Evolutionary conservation across 1,140 invertebrate genomes (phyloP).

Genomic region (Euschistus heros): DNA sequence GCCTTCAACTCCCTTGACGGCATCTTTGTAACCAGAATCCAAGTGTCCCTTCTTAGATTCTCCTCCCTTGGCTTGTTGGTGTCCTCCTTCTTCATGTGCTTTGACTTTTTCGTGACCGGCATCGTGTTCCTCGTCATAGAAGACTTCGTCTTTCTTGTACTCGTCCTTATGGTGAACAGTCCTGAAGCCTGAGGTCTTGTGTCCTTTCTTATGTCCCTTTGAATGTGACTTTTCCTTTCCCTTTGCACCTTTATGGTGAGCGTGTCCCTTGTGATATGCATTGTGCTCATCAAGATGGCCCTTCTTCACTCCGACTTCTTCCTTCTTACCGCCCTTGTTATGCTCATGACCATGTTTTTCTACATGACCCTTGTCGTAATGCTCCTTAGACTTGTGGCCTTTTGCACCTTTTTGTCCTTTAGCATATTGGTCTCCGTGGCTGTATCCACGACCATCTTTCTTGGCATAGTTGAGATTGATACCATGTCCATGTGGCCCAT

Average conservation of each 20-base stretch:
- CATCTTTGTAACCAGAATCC: constrained; percentile 30
- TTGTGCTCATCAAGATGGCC: constrained; percentile 31
- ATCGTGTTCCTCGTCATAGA: constrained; percentile 53
- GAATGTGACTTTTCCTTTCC: constrained; percentile 27
- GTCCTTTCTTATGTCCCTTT: constrained; percentile 51
- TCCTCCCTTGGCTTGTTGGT: constrained; percentile 30
- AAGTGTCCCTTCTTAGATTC: constrained; percentile 29
- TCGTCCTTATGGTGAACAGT: constrained; percentile 54
- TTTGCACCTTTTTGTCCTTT: constrained; percentile 45
- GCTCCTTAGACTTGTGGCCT: constrained; percentile 43
- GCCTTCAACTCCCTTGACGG: constrained; percentile 23
- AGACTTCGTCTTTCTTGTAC: constrained; percentile 50
- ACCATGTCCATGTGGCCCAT: constrained; percentile 10
- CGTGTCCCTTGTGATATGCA: constrained; percentile 37
- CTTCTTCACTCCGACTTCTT: constrained; percentile 32
- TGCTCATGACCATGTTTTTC: constrained; percentile 31
- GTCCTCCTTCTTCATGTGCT: constrained; percentile 32
- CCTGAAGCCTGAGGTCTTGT: constrained; percentile 51
- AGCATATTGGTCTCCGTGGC: constrained; percentile 8
- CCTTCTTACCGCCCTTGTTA: constrained; percentile 29
- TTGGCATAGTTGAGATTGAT: not conserved
- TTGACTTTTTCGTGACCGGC: constrained; percentile 45
- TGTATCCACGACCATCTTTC: constrained; percentile 16
- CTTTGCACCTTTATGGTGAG: constrained; percentile 30
- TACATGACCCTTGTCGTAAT: constrained; percentile 34